These are phyloP conservation scores for Forbesichthys papilliferus DNA, from an alignment of 2,113 vertebrate genomes.

Conservation along the genomic window DNA sequence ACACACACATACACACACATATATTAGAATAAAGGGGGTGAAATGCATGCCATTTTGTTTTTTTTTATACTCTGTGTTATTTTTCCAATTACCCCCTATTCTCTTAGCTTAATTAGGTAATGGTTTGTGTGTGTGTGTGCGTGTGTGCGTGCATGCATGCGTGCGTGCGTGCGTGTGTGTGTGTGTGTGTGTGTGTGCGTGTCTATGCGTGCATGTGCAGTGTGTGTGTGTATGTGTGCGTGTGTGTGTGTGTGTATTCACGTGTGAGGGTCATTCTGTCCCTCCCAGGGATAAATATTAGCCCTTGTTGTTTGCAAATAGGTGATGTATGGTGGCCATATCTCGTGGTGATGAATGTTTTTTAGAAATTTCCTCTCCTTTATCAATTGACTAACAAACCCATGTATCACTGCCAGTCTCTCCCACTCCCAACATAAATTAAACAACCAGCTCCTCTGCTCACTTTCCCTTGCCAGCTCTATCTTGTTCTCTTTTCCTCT, in stretches of 20 bases:
- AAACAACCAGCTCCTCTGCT: constrained; percentile 74
- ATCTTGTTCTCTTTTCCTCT: constrained; percentile 33
- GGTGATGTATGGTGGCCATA: constrained; percentile 94
- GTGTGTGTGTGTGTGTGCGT: constrained; percentile 15
- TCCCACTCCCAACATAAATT: constrained; percentile 92
- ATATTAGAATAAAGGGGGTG: constrained; percentile 38
- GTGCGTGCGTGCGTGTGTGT: constrained; percentile 17
- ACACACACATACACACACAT: constrained; percentile 13
- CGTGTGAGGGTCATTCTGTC: constrained; percentile 72
- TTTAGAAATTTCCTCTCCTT: constrained; percentile 97
- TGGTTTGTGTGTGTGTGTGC: constrained; percentile 9
- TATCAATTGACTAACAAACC: constrained; percentile 97
- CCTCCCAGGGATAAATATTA: constrained; percentile 85
- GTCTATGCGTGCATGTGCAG: not conserved
- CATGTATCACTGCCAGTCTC: constrained; percentile 97
- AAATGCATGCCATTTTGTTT: constrained; percentile 32
- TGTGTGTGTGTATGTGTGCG: constrained; percentile 3
- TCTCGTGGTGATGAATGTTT: constrained; percentile 93
- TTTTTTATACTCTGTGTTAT: constrained; percentile 30
- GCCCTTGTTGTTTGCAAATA: constrained; percentile 83
- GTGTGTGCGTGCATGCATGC: constrained; percentile 16
- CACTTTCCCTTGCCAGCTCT: constrained; percentile 13
- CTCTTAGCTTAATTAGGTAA: constrained; percentile 72
- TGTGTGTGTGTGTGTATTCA: constrained; percentile 3
- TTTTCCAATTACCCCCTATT: constrained; percentile 69